Percentiles rank a stretch among this genome's conserved stretches.
These are phyloP conservation scores for Centruroides sculpturatus DNA, from an alignment of 1,140 invertebrate species.

Conservation along the genomic window DNA sequence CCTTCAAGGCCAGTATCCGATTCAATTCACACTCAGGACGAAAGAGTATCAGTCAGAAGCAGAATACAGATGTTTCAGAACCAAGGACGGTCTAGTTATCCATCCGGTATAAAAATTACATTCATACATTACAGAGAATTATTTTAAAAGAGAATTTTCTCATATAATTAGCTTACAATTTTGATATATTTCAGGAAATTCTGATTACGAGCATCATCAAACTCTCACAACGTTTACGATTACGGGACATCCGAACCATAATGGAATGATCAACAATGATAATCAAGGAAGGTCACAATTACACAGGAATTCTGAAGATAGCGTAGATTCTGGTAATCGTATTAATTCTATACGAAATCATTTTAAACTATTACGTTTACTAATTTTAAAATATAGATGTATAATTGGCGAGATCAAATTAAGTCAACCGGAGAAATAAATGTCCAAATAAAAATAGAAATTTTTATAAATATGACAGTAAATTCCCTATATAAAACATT, in stretches of 20 bases:
- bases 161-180: too few species aligned
- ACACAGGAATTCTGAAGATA: too few species aligned
- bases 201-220: background rate
- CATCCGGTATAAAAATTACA: constrained; percentile 1
- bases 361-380: background rate
- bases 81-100: constrained; percentile 4
- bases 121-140: background rate
- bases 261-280: too few species aligned
- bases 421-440: too few species aligned
- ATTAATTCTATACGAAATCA: background rate
- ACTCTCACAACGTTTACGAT: background rate
- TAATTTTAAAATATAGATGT: background rate
- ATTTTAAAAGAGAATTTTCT: background rate
- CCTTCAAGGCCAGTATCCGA: constrained; percentile 7
- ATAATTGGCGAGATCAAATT: too few species aligned
- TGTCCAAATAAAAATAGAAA: too few species aligned
- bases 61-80: constrained; percentile 14
- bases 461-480: too few species aligned
- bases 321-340: background rate
- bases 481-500: too few species aligned
- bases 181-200: background rate
- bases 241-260: background rate
- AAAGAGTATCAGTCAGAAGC: constrained; percentile 12
- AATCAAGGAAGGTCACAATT: too few species aligned
- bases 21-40: background rate